Conservation (phyloP, 1,140 invertebrate genomes). For the Cardiocondyla obscurior region DNA sequence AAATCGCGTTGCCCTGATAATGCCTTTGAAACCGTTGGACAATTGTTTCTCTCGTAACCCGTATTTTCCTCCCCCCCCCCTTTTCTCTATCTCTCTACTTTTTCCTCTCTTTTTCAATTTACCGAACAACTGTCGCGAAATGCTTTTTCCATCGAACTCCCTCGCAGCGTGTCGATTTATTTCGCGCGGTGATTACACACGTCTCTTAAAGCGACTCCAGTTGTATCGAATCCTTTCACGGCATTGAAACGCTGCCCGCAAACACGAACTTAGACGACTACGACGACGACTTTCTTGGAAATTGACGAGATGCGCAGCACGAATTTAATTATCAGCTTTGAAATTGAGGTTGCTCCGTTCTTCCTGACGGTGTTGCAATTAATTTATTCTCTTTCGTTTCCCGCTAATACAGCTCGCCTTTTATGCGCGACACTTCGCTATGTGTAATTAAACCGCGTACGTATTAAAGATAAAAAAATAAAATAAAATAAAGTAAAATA, state of each 20-base stretch:
- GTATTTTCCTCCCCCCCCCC: not conserved
- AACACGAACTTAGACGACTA: not conserved
- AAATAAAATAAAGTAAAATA: not conserved
- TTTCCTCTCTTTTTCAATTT: not conserved
- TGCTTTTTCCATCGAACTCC: not conserved
- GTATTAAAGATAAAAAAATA: not conserved
- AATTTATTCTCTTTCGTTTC: constrained; percentile 1
- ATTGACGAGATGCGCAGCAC: not conserved
- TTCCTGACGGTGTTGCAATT: not conserved
- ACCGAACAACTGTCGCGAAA: not conserved
- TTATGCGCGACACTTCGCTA: not conserved
- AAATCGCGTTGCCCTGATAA: not conserved
- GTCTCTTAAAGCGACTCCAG: not conserved
- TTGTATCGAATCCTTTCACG: not conserved
- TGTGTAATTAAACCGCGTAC: not conserved
- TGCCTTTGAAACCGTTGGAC: not conserved
- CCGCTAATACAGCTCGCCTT: not conserved
- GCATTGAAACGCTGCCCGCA: not conserved
- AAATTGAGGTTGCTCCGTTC: not conserved
- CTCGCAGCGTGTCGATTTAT: not conserved
- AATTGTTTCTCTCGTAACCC: not conserved
- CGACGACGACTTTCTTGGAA: not conserved
- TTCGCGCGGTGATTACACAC: not conserved
- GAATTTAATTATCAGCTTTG: constrained; percentile 37
- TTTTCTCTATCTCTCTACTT: not conserved